Evolutionary conservation across 1,140 invertebrate genomes (phyloP), one percentile per base, ranked within the genome.

Genomic region (Drosophila virilis): DNA sequence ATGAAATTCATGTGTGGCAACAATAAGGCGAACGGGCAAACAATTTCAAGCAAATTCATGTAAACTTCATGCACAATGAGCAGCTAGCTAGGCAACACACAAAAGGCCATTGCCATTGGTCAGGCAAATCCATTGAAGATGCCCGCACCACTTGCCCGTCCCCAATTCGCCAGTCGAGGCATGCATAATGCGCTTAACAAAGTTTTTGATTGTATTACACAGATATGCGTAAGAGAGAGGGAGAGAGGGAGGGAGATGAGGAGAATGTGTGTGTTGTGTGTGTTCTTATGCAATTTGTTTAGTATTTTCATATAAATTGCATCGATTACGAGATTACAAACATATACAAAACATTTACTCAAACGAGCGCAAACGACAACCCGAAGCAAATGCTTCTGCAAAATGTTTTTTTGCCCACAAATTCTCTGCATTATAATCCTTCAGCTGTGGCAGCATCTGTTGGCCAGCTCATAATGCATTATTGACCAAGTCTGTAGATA

Each of bases 11-110:
- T 38, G 38, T 58, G 37, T 57, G 67, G 67, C 64, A 88, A 83
- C 42, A 83, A 75, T 74, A 68, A 51, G 22, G 58, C 61, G 65
- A 58, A 48, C 65, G 45, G 10, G 61, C 52, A 43, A 48, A 42
- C 48, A 38, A 67, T 57, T 59, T 72, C 12, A 43, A 40, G 48
- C 70, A 78, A 80, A 68, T 70, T 72, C 71, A 68, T 86, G 83
- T 88, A 70, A 86, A 77, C 83, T 88, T 86, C 83, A 88, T 86
- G 83, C 76, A 83, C 79, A 77, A 67, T 86, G 84, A 86, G 65
- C 82, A 86, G 33, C 52, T 40, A 10, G 12, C 57, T 22, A 61
- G 28, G 28, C 48, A 46, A 38, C 22, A 55, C 55, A 73, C 76
- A 84, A 69, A 51, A 77, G 59, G 58, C 74, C 65, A 74, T 55